These are phyloP conservation scores for Yoshiicerus persimilis DNA, from an alignment of 1,140 invertebrate genomes.

Conservation along the genomic window DNA sequence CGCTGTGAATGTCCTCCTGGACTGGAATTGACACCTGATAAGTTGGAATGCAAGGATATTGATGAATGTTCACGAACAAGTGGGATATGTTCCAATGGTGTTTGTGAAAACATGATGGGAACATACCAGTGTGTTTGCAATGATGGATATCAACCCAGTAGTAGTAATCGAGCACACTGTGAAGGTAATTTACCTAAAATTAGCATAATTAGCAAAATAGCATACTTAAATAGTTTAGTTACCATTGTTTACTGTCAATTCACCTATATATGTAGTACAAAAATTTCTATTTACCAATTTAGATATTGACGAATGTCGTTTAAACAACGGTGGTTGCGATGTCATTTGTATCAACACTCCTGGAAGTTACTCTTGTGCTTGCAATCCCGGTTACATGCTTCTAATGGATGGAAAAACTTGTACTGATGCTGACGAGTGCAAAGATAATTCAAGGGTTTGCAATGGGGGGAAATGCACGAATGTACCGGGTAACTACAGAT, in stretches of 20 bases:
- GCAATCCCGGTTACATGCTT: slow-evolving; percentile 54
- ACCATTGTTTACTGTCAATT: no score
- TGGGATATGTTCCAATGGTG: slow-evolving; percentile 79
- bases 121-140: slow-evolving; percentile 75
- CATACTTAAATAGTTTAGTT: no score
- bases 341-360: slow-evolving; percentile 64
- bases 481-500: slow-evolving; percentile 66
- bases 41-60: slow-evolving; percentile 66
- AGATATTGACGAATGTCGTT: slow-evolving; percentile 68
- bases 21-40: slow-evolving; percentile 65
- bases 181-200: slow-evolving; percentile 55
- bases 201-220: neutral
- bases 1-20: slow-evolving; percentile 69
- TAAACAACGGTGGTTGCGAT: slow-evolving; percentile 66
- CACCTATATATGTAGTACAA: neutral
- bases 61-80: slow-evolving; percentile 68
- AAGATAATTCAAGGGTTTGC: slow-evolving; percentile 76
- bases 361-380: slow-evolving; percentile 58
- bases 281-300: slow-evolving; percentile 27
- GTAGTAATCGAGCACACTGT: slow-evolving; percentile 62
- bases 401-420: slow-evolving; percentile 56
- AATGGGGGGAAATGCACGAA: slow-evolving; percentile 81
- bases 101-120: slow-evolving; percentile 83
- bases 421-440: slow-evolving; percentile 70
- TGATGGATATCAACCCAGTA: slow-evolving; percentile 72